A percentile compares a stretch with the other conserved stretches of the same genome.
phyloP scores from a whole-genome alignment of 1,140 invertebrate species.

The Diorhabda sublineata region DNA sequence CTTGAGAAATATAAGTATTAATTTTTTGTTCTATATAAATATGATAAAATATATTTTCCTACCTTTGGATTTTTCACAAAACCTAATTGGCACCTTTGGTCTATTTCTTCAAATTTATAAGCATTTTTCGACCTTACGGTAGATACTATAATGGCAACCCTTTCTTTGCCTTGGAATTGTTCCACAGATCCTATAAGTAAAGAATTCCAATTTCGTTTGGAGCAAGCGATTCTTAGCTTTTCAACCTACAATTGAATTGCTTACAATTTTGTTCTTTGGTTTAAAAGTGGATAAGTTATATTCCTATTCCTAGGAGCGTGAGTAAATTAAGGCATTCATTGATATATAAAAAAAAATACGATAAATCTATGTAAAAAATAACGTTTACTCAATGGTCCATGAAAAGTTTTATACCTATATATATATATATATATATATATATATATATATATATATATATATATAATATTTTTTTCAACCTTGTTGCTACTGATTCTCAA shows the following conservation, averaged over 20 bases:
- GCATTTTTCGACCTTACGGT: constrained; percentile 67
- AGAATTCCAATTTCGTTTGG: constrained; percentile 55
- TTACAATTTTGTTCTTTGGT: neutral
- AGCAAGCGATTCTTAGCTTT: constrained; percentile 63
- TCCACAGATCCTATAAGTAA: constrained; percentile 88
- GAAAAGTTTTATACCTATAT: no score
- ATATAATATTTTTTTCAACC: no score
- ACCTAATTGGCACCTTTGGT: constrained; percentile 62
- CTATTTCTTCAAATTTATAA: constrained; percentile 46
- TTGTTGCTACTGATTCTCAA: no score
- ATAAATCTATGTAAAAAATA: no score
- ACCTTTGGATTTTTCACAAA: constrained; percentile 68
- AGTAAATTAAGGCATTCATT: no score
- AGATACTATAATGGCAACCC: constrained; percentile 78
- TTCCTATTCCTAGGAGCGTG: no score
- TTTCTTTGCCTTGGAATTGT: constrained; percentile 92
- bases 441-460: no score
- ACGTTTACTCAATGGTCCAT: no score
- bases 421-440: no score
- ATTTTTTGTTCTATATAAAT: neutral
- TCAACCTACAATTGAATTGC: constrained; percentile 30
- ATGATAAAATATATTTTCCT: neutral
- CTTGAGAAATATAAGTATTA: neutral
- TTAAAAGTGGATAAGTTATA: no score
- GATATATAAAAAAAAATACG: no score